A percentile compares a stretch with the other conserved stretches of the same genome.
These are phyloP conservation scores for Synergus laeviventris DNA, from an alignment of 2,888 invertebrate genomes.

Conservation along the genomic window DNA sequence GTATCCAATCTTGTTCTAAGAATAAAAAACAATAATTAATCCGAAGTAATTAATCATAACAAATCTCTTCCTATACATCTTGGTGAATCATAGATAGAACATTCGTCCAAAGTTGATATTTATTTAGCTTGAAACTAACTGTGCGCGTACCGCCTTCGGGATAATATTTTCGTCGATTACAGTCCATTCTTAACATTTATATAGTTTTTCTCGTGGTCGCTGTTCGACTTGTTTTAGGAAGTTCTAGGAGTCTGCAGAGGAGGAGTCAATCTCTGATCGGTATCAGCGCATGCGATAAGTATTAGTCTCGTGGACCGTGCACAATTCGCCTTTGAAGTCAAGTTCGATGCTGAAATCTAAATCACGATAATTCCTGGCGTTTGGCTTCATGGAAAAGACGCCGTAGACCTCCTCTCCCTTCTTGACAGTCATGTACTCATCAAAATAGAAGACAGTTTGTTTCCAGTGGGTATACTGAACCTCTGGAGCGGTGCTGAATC, in stretches of 20 bases:
- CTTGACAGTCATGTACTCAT: constrained; percentile 97
- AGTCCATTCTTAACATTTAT: constrained; percentile 36
- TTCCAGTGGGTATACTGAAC: constrained; percentile 99
- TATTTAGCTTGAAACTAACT: constrained; percentile 26
- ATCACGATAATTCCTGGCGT: constrained; percentile 97
- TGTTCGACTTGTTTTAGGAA: constrained; percentile 10
- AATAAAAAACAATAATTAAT: not conserved
- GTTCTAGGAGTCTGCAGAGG: constrained; percentile 9
- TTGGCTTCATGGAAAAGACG: constrained; percentile 95
- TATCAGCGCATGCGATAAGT: constrained; percentile 93
- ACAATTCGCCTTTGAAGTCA: constrained; percentile 93
- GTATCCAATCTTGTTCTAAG: no score
- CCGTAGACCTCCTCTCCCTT: constrained; percentile 96
- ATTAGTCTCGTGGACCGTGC: constrained; percentile 90
- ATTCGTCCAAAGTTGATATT: not conserved
- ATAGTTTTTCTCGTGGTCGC: constrained; percentile 12
- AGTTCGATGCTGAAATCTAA: constrained; percentile 96
- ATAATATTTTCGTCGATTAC: constrained; percentile 39
- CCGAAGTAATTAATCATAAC: not conserved
- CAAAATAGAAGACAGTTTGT: constrained; percentile 98
- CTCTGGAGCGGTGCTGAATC: constrained; percentile 99
- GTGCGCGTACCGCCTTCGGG: constrained; percentile 18
- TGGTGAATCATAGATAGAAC: not conserved
- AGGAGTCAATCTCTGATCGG: constrained; percentile 29
- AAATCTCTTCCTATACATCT: not conserved